Evolutionary conservation across 2,797 vertebrate genomes (phyloP).

Genomic region (Dicrostonyx torquatus): DNA sequence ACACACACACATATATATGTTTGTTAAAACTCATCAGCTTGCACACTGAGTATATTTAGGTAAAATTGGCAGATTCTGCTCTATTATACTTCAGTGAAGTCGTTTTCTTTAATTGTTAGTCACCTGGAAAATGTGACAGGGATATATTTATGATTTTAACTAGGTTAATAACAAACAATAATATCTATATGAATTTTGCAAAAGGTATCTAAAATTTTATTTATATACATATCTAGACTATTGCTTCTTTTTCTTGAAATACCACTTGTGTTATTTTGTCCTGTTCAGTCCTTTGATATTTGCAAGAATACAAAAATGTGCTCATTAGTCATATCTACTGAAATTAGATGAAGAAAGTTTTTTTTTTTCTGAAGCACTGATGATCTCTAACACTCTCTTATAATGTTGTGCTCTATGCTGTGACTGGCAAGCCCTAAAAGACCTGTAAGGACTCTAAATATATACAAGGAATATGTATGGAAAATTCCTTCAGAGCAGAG

Average conservation of each 20-base stretch:
- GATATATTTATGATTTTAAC: constrained; percentile 38
- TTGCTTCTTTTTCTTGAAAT: constrained; percentile 49
- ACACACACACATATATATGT: not conserved
- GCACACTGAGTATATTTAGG: not conserved
- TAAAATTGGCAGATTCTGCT: constrained; percentile 34
- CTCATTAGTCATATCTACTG: not conserved
- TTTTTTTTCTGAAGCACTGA: not conserved
- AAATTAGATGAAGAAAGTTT: not conserved
- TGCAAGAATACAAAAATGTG: constrained; percentile 6
- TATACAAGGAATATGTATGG: not conserved
- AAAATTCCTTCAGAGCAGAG: not conserved
- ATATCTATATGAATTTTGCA: not conserved
- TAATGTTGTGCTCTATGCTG: not conserved
- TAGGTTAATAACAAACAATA: constrained; percentile 39
- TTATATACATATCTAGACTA: constrained; percentile 45
- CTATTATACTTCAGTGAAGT: not conserved
- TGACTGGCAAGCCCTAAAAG: constrained; percentile 7
- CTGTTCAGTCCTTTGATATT: constrained; percentile 35
- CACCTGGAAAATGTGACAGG: constrained; percentile 24
- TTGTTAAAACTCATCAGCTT: constrained; percentile 29
- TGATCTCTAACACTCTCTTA: constrained; percentile 44
- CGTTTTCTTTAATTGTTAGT: constrained; percentile 29
- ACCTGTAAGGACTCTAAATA: not conserved
- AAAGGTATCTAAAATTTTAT: constrained; percentile 35
- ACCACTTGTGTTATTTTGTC: constrained; percentile 22